Conservation (phyloP, 2,888 invertebrate genomes). For the Fragum fragum region DNA sequence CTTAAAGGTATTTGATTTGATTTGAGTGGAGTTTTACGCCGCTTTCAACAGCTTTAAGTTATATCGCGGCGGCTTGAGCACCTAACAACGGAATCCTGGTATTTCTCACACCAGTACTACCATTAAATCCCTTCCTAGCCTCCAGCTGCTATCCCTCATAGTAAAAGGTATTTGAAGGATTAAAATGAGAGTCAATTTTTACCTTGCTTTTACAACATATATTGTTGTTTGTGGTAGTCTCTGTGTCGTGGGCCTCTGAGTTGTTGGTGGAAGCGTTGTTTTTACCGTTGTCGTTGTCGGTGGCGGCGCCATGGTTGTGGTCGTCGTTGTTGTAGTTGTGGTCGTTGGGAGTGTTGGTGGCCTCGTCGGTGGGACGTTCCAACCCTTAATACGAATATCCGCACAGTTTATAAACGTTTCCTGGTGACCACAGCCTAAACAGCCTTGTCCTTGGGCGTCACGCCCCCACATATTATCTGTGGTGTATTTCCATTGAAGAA, state of each 20-base stretch:
- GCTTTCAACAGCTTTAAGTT: no score
- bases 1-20: no score
- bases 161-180: no score
- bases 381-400: slow-evolving; percentile 50
- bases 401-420: slow-evolving; percentile 64
- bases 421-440: slow-evolving; percentile 58
- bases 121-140: no score
- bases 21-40: no score
- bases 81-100: no score
- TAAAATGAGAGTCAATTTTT: background rate
- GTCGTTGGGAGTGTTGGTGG: slow-evolving; percentile 16
- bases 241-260: slow-evolving; percentile 1
- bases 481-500: slow-evolving; percentile 95
- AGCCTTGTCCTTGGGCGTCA: slow-evolving; percentile 40
- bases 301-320: background rate
- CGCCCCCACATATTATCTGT: slow-evolving; percentile 88
- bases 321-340: background rate
- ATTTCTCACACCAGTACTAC: no score
- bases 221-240: background rate
- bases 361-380: background rate
- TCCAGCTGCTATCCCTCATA: no score
- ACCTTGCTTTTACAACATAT: background rate
- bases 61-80: no score
- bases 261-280: slow-evolving; percentile 16
- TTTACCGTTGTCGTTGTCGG: slow-evolving; percentile 5